Base-by-base conservation (phyloP, 2,888 invertebrate genomes). In the Elegia similella region DNA sequence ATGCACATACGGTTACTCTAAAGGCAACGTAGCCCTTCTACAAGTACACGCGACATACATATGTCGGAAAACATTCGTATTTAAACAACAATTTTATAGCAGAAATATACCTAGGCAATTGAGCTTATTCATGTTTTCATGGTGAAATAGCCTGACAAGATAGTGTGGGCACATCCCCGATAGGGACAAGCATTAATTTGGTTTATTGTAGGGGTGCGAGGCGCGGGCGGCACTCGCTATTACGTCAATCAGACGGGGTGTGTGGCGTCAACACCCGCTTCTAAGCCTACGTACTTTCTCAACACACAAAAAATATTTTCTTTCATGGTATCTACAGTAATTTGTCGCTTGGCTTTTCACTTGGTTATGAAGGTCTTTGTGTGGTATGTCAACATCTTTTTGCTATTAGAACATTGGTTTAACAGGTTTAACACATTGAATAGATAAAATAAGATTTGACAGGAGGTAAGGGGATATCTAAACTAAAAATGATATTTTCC, bases 121-220 rank as follows among this genome's bases (percentile, higher is more conserved):
- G 3, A 7, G 38, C 42, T 42, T n/a, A n/a, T n/a, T n/a, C 17
- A 6, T 38, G 52, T 38, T 50, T 38, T 52, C 12, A 42, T 50
- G 7, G 42, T 38, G 34, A 23, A 23, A 52, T 17, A 42, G 23
- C n/a, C 52, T 42, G 52, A 52, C 52, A 42, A 52, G 61, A 62
- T 67, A 65, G 69, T 62, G 62, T 69, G 64, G 64, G 61, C 65
- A 67, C 75, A 75, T 76, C 72, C 76, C 47, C 47, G 55, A 55
- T 81, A 80, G 74, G 79, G 76, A 75, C 81, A 84, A 83, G 84
- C 83, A 85, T 82, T 81, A 81, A 84, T 86, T 86, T 82, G 73
- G 79, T 84, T 85, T 85, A 85, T 84, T 79, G 79, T 68, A 62
- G 80, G 82, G 78, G 76, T 60, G 66, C 62, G 60, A 58, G 53